A percentile compares a stretch with the other conserved stretches of the same genome.
These are phyloP conservation scores for Esox niger DNA, from an alignment of 2,113 vertebrate species.

Conservation along the genomic window DNA sequence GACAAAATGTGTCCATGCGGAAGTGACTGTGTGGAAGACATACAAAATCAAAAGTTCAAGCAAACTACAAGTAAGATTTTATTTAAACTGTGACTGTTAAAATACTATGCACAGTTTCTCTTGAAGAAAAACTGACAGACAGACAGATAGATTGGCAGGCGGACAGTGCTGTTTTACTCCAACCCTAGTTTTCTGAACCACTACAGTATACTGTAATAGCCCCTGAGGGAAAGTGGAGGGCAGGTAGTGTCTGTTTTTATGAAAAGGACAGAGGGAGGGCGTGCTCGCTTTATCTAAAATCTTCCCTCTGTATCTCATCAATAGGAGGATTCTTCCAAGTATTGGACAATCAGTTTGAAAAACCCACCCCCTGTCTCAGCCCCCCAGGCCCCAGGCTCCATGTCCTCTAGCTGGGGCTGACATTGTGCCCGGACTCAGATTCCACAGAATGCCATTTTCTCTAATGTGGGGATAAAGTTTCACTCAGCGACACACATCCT, in stretches of 20 bases:
- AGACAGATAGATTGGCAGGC: too few relatives aligned
- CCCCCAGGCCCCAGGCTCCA: neutral
- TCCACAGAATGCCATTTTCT: constrained; percentile 51
- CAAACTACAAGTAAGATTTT: too few relatives aligned
- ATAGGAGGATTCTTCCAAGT: constrained; percentile 2
- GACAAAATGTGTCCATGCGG: too few relatives aligned
- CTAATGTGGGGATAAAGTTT: constrained; percentile 45
- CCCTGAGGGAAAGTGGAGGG: constrained; percentile 10
- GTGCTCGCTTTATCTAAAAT: neutral
- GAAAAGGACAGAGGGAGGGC: constrained; percentile 23
- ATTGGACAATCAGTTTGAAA: neutral
- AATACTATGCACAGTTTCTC: neutral
- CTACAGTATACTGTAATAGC: too few relatives aligned
- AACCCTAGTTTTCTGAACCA: too few relatives aligned
- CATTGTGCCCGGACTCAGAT: constrained; percentile 20
- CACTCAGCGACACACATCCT: constrained; percentile 36
- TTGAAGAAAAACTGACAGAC: neutral
- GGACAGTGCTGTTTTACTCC: constrained; percentile 1
- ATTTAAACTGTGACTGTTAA: neutral
- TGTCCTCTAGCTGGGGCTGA: constrained; percentile 19
- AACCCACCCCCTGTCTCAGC: neutral
- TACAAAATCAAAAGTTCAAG: too few relatives aligned
- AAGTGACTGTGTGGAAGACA: too few relatives aligned
- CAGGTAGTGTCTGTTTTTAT: constrained; percentile 38
- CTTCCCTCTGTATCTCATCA: constrained; percentile 8